phyloP scores from a whole-genome alignment of 1,140 invertebrate genomes.

The Probaryconus sp. region DNA sequence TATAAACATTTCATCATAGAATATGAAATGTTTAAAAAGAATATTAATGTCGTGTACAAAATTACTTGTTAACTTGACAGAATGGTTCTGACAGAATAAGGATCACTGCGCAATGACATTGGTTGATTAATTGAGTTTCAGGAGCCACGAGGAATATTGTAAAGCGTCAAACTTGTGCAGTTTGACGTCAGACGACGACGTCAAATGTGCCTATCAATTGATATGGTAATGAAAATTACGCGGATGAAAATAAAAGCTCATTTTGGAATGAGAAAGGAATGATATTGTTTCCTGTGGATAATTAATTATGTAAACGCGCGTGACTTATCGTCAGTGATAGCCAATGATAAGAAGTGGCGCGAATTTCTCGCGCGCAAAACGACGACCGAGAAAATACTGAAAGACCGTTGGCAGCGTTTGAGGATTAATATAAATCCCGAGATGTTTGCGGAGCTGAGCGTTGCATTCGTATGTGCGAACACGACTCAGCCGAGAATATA shows the following conservation, averaged over 20 bases:
- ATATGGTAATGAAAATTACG: background rate
- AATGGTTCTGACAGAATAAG: too few species aligned
- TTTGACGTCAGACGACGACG: conserved; percentile 5
- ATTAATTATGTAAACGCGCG: background rate
- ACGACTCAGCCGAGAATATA: conserved; percentile 66
- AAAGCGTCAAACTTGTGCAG: background rate
- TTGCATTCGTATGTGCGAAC: conserved; percentile 51
- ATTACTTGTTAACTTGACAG: too few species aligned
- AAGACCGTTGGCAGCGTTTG: conserved; percentile 67
- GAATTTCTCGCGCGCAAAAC: conserved; percentile 27
- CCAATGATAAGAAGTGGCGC: background rate
- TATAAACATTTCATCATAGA: too few species aligned
- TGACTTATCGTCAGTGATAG: background rate
- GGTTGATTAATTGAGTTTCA: conserved; percentile 11
- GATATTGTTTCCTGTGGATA: too few species aligned
- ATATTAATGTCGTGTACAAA: background rate
- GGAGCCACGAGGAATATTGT: background rate
- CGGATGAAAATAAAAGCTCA: background rate
- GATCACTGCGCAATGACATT: background rate
- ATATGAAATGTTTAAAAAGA: too few species aligned
- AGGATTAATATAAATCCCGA: conserved; percentile 75
- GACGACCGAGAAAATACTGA: conserved; percentile 64
- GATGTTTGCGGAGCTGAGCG: conserved; percentile 57
- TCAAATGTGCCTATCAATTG: conserved; percentile 4
- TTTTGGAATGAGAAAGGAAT: too few species aligned